phyloP scores from a whole-genome alignment of 2,888 invertebrate species.

The Pseudococcus viburni region DNA sequence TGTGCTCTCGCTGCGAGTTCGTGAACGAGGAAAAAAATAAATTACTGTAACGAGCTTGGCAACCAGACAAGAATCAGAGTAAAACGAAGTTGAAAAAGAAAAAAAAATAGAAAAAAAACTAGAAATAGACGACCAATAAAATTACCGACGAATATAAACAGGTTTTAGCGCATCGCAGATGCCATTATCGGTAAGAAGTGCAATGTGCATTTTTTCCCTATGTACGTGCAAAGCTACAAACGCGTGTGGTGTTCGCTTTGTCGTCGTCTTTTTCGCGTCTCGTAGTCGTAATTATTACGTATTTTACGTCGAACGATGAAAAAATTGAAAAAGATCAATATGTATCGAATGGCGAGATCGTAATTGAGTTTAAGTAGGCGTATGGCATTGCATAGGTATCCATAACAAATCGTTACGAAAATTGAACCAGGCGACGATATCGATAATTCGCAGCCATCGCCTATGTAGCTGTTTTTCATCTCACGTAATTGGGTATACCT shows the following conservation, averaged over 20 bases:
- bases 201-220: background rate
- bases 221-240: background rate
- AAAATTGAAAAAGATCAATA: too few species aligned
- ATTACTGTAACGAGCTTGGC: constrained; percentile 39
- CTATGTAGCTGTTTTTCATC: background rate
- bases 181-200: background rate
- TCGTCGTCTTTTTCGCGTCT: background rate
- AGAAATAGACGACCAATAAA: constrained; percentile 32
- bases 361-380: background rate
- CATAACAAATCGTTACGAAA: background rate
- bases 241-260: background rate
- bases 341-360: too few species aligned
- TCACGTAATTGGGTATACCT: background rate
- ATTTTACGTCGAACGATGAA: background rate
- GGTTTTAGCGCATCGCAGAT: constrained; percentile 32
- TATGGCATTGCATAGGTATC: too few species aligned
- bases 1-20: background rate
- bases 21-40: constrained; percentile 4
- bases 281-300: background rate
- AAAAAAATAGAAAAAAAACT: constrained; percentile 10
- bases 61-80: constrained; percentile 28
- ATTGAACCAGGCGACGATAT: background rate
- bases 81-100: background rate
- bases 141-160: constrained; percentile 28
- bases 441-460: background rate